phyloP scores from a whole-genome alignment of 2,888 invertebrate genomes.

The Cosmopolites sordidus region DNA sequence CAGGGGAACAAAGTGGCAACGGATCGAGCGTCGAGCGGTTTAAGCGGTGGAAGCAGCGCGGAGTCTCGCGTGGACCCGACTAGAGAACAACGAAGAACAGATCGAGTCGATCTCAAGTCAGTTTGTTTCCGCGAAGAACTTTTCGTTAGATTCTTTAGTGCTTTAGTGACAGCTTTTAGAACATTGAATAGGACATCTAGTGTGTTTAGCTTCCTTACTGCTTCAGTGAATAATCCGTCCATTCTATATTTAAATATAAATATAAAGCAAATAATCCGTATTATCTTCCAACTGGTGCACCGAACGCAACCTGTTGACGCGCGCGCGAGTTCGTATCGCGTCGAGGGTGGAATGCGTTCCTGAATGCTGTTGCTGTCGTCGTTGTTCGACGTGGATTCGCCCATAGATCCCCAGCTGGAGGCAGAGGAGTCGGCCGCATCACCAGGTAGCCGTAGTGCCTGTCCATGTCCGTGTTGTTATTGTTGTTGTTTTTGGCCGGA shows the following conservation, averaged over 20 bases:
- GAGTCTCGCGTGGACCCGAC: not conserved
- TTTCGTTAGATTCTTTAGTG: too few species aligned
- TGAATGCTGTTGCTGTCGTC: slow-evolving; percentile 33
- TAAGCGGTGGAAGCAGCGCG: slow-evolving; percentile 2
- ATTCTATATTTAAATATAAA: too few species aligned
- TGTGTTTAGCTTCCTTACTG: too few species aligned
- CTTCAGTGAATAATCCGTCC: too few species aligned
- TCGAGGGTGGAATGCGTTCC: slow-evolving; percentile 1
- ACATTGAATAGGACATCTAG: too few species aligned
- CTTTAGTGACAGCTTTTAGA: too few species aligned
- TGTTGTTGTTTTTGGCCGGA: slow-evolving; percentile 22
- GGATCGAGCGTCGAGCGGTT: slow-evolving; percentile 23
- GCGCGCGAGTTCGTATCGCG: not conserved
- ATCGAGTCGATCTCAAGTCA: too few species aligned
- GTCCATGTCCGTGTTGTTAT: slow-evolving; percentile 15
- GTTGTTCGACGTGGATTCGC: slow-evolving; percentile 45
- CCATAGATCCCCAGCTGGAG: slow-evolving; percentile 40
- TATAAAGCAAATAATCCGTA: too few species aligned
- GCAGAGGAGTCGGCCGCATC: slow-evolving; percentile 39
- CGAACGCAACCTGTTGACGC: too few species aligned
- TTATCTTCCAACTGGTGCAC: too few species aligned
- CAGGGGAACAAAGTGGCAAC: slow-evolving; percentile 29
- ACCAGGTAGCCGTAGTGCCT: slow-evolving; percentile 26
- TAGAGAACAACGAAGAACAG: too few species aligned
- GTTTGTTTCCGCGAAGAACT: too few species aligned